phyloP scores from a whole-genome alignment of 2,113 vertebrate species.

The Ochotona curzoniae region DNA sequence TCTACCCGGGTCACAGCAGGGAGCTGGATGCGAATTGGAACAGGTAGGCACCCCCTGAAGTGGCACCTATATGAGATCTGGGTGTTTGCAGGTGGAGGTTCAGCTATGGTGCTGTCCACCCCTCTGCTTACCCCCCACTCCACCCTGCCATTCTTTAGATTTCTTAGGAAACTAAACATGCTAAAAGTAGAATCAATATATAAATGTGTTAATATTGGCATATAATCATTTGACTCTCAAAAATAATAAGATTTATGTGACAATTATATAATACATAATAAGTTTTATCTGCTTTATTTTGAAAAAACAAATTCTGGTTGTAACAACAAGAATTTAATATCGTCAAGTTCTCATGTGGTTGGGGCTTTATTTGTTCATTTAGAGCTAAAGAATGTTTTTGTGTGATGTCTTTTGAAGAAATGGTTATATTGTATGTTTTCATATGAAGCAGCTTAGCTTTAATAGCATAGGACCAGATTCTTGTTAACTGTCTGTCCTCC shows the following conservation, averaged over 20 bases:
- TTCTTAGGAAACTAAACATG: not conserved
- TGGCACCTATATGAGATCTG: too few relatives aligned
- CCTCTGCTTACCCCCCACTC: not conserved
- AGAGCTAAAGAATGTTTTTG: constrained; percentile 53
- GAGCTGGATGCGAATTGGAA: too few relatives aligned
- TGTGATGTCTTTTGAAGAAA: constrained; percentile 38
- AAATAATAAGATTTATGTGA: constrained; percentile 35
- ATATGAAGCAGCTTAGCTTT: constrained; percentile 53
- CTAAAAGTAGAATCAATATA: constrained; percentile 25
- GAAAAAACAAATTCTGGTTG: not conserved
- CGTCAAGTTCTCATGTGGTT: not conserved
- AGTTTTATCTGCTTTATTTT: constrained; percentile 21
- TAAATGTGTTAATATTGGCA: constrained; percentile 18
- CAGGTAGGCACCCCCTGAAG: not conserved
- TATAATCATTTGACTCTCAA: not conserved
- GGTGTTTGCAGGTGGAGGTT: too few relatives aligned
- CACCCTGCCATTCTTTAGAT: not conserved
- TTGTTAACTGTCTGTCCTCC: constrained; percentile 44
- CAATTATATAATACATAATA: not conserved
- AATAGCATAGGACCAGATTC: constrained; percentile 29
- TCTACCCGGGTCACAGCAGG: too few relatives aligned
- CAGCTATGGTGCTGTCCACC: too few relatives aligned
- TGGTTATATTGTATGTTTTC: constrained; percentile 24
- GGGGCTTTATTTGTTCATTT: constrained; percentile 49
- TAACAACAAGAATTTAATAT: not conserved